These are phyloP conservation scores for Gobio gobio DNA, from an alignment of 2,113 vertebrate species.

Conservation along the genomic window DNA sequence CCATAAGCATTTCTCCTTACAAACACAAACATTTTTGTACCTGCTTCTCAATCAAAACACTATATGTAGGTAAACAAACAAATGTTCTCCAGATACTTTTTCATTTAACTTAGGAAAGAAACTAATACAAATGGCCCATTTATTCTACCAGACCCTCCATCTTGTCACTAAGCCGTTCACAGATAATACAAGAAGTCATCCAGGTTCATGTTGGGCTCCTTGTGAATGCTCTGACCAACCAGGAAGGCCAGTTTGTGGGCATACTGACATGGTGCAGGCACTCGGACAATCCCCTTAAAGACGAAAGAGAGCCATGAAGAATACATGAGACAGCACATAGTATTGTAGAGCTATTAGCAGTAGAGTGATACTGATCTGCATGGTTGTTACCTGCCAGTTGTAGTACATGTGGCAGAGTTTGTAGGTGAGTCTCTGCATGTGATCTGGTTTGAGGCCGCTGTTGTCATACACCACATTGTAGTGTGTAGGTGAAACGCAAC, in stretches of 20 bases:
- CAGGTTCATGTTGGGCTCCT: constrained; percentile 79
- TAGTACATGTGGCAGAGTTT: constrained; percentile 96
- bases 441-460: constrained; percentile 89
- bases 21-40: background rate
- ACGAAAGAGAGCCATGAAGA: background rate
- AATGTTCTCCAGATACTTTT: background rate
- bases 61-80: background rate
- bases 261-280: constrained; percentile 95
- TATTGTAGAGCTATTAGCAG: background rate
- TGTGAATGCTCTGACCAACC: constrained; percentile 92
- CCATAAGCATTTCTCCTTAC: background rate
- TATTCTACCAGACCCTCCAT: background rate
- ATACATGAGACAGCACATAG: background rate
- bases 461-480: constrained; percentile 94
- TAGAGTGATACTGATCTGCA: background rate
- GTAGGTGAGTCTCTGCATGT: constrained; percentile 93
- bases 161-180: constrained; percentile 59
- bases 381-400: constrained; percentile 88
- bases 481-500: constrained; percentile 89
- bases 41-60: background rate
- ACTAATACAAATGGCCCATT: background rate
- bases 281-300: constrained; percentile 87
- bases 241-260: constrained; percentile 96
- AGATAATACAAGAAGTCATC: constrained; percentile 91
- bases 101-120: background rate